Percentiles rank a stretch among this genome's conserved stretches.
Conservation (phyloP, 2,888 invertebrate genomes). For the Amphipoea oculea region DNA sequence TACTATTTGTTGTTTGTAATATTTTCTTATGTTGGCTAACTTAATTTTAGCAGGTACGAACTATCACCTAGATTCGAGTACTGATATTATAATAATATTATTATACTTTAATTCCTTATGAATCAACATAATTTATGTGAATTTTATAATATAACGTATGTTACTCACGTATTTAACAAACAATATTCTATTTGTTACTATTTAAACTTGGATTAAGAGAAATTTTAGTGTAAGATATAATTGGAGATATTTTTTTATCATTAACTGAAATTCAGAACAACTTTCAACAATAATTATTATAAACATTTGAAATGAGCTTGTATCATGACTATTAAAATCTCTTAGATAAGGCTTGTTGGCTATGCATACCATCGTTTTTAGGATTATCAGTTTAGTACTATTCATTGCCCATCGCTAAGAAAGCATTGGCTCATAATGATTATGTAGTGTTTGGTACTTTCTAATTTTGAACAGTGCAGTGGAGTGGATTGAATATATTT, state of each 20-base stretch:
- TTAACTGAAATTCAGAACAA: constrained; percentile 58
- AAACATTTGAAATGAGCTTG: constrained; percentile 51
- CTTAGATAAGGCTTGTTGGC: constrained; percentile 41
- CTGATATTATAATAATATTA: constrained; percentile 50
- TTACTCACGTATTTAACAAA: constrained; percentile 64
- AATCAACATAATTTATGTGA: constrained; percentile 54
- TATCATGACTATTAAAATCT: constrained; percentile 38
- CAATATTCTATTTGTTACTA: constrained; percentile 65
- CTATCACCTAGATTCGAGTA: constrained; percentile 37
- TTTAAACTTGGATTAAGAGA: constrained; percentile 66
- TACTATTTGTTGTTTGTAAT: background rate
- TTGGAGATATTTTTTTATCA: constrained; percentile 70
- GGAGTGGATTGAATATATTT: constrained; percentile 16
- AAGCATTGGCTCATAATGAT: constrained; percentile 17
- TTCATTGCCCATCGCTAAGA: constrained; percentile 8
- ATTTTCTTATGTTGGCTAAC: background rate
- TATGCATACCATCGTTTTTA: constrained; percentile 33
- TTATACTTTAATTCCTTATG: constrained; percentile 49
- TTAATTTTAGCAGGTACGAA: constrained; percentile 39
- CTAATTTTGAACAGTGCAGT: constrained; percentile 29
- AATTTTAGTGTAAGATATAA: constrained; percentile 68
- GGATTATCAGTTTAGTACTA: constrained; percentile 6
- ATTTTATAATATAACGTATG: constrained; percentile 54
- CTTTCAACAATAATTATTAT: constrained; percentile 33
- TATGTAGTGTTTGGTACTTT: constrained; percentile 14